These are phyloP conservation scores for Cepphus grylle DNA, from an alignment of 2,113 vertebrate species.

Conservation along the genomic window DNA sequence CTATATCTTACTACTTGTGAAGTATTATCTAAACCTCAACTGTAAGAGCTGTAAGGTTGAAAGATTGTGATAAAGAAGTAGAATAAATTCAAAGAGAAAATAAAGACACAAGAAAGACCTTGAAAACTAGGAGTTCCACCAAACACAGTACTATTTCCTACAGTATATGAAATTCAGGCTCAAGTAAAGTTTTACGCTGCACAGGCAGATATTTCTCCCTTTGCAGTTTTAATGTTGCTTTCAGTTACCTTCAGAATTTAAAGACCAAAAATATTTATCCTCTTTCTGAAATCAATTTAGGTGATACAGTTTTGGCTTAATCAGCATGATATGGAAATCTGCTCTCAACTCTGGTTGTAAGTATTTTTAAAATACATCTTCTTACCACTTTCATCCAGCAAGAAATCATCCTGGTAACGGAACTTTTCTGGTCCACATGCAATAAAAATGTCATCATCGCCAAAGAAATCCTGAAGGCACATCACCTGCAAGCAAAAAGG, in stretches of 20 bases:
- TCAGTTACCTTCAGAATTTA: constrained; percentile 18
- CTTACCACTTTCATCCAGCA: constrained; percentile 95
- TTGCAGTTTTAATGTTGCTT: background rate
- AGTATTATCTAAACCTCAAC: background rate
- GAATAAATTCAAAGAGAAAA: background rate
- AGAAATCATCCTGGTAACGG: constrained; percentile 98
- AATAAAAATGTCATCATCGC: constrained; percentile 97
- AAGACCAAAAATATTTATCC: constrained; percentile 34
- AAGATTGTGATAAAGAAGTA: background rate
- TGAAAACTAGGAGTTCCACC: background rate
- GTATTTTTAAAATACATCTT: constrained; percentile 46
- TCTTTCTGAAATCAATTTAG: constrained; percentile 51
- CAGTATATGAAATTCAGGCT: background rate
- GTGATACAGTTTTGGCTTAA: constrained; percentile 44
- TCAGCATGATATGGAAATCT: constrained; percentile 30
- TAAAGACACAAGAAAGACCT: background rate
- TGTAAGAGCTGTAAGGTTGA: background rate
- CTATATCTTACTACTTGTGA: background rate
- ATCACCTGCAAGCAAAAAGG: constrained; percentile 81
- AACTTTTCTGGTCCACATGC: constrained; percentile 99
- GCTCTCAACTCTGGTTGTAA: constrained; percentile 24
- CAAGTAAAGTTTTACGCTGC: background rate
- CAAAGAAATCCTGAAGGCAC: constrained; percentile 98
- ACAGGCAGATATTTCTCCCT: background rate
- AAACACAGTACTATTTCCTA: background rate